A percentile compares a stretch with the other conserved stretches of the same genome.
Evolutionary conservation across 2,888 invertebrate species (phyloP).

Genomic region (Pilophorus perplexus): DNA sequence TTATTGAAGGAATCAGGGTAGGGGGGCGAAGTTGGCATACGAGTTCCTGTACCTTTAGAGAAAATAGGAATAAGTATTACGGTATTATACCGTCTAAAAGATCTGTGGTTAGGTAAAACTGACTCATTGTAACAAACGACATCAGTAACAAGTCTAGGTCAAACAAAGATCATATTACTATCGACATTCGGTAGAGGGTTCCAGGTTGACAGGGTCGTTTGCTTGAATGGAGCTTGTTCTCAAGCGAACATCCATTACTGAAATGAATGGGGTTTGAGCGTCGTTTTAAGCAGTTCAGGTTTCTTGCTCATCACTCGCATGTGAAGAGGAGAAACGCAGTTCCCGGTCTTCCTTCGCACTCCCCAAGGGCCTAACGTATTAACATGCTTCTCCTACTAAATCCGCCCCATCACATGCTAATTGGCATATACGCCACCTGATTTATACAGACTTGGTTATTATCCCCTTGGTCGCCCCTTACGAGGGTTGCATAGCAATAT

Average conservation of each 20-base stretch:
- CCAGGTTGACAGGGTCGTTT: conserved; percentile 23
- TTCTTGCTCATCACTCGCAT: conserved; percentile 27
- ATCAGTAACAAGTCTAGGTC: too few species aligned
- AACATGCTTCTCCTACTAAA: conserved; percentile 31
- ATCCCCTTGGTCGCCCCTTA: conserved; percentile 31
- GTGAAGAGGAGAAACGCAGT: conserved; percentile 4
- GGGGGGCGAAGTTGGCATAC: too few species aligned
- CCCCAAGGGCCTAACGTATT: conserved; percentile 27
- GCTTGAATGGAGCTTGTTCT: conserved; percentile 29
- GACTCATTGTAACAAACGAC: too few species aligned
- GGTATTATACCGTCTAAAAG: too few species aligned
- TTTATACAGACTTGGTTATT: conserved; percentile 41
- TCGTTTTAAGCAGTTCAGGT: conserved; percentile 29
- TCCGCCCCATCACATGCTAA: conserved; percentile 42
- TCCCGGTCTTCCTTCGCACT: conserved; percentile 5
- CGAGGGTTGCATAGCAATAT: conserved; percentile 38
- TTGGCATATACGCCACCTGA: conserved; percentile 41
- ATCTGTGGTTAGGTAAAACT: too few species aligned
- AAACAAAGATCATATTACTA: neutral
- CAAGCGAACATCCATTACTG: conserved; percentile 19
- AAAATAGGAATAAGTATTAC: too few species aligned
- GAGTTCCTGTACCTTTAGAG: too few species aligned
- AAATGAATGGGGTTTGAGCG: conserved; percentile 22
- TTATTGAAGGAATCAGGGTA: too few species aligned
- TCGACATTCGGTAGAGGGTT: neutral